A percentile compares a stretch with the other conserved stretches of the same genome.
Evolutionary conservation across 1,140 invertebrate genomes (phyloP).

Genomic region (Bombyx mandarina): DNA sequence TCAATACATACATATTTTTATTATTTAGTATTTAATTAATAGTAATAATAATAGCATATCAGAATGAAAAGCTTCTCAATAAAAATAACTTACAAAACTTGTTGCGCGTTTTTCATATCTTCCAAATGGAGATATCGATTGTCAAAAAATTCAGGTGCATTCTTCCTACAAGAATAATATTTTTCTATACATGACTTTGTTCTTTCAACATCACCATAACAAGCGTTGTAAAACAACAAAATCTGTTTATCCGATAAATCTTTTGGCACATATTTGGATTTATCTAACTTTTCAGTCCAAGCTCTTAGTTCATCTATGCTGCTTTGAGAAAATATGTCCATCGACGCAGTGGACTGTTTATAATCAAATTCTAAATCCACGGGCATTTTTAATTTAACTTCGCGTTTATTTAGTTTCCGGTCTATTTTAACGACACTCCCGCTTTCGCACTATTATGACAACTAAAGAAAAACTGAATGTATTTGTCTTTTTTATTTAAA

Average conservation of each 20-base stretch:
- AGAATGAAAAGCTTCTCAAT: not conserved
- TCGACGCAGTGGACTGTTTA: constrained; percentile 29
- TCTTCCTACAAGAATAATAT: constrained; percentile 72
- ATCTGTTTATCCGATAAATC: constrained; percentile 68
- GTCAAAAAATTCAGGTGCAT: constrained; percentile 73
- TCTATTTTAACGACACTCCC: constrained; percentile 21
- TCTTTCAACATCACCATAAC: constrained; percentile 69
- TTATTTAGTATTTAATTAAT: no score
- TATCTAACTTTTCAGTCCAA: constrained; percentile 54
- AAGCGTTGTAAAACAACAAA: constrained; percentile 74
- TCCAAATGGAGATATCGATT: constrained; percentile 55
- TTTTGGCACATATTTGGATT: constrained; percentile 64
- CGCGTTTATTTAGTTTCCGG: constrained; percentile 32
- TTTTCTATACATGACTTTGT: constrained; percentile 73
- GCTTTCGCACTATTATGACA: constrained; percentile 38
- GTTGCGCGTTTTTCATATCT: constrained; percentile 43
- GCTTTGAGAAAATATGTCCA: constrained; percentile 54
- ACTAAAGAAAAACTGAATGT: constrained; percentile 27
- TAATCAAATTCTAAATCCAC: constrained; percentile 57
- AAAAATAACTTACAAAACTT: constrained; percentile 60
- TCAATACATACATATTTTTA: no score
- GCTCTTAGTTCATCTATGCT: constrained; percentile 44
- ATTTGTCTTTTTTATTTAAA: not conserved
- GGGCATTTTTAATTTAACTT: constrained; percentile 33
- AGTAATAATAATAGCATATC: no score